Conservation (phyloP, 2,797 vertebrate species). For the Trichosurus vulpecula region DNA sequence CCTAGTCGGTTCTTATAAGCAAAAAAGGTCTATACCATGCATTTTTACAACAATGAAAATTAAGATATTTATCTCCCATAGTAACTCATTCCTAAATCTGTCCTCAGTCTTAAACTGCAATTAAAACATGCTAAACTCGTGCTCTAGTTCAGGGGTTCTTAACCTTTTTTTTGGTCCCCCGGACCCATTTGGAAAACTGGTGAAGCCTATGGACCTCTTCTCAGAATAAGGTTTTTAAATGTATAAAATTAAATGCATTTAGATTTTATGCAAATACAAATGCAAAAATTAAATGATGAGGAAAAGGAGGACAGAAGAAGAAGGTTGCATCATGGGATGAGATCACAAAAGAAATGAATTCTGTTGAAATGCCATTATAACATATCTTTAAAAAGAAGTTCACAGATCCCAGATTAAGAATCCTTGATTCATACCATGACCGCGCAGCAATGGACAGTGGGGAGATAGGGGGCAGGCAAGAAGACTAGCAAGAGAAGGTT, state of each 20-base stretch:
- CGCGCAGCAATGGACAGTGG: neutral
- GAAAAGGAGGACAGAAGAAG: neutral
- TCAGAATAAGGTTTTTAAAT: neutral
- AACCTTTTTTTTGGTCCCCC: neutral
- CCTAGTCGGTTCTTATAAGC: neutral
- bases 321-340: neutral
- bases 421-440: neutral
- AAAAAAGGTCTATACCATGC: neutral
- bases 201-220: neutral
- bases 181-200: neutral
- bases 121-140: neutral
- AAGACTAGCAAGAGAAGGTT: neutral
- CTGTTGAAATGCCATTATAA: neutral
- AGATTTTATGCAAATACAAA: neutral
- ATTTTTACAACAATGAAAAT: neutral
- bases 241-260: neutral
- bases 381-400: too few relatives aligned
- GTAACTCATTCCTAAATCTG: neutral
- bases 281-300: neutral
- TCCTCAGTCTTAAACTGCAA: neutral
- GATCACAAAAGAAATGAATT: neutral
- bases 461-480: too few relatives aligned
- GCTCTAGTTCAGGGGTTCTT: neutral
- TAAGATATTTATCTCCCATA: neutral
- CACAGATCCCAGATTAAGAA: too few relatives aligned